phyloP scores from a whole-genome alignment of 2,113 vertebrate species.

The Hippocampus mohnikei region DNA sequence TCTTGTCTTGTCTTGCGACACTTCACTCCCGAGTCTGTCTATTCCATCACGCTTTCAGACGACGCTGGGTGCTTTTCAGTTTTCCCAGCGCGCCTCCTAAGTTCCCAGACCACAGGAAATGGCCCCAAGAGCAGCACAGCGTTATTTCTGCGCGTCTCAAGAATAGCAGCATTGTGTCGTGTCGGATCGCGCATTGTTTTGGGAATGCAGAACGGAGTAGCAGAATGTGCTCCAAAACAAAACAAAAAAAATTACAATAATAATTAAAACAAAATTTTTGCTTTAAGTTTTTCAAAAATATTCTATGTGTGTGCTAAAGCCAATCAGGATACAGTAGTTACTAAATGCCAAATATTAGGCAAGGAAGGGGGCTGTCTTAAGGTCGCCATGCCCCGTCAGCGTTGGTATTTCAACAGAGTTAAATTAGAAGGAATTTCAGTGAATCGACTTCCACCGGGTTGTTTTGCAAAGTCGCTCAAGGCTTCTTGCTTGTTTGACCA shows the following conservation, averaged over 20 bases:
- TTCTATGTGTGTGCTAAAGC: neutral
- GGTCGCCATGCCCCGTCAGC: constrained; percentile 2
- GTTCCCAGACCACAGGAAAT: constrained; percentile 66
- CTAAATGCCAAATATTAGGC: constrained; percentile 9
- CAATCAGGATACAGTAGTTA: neutral
- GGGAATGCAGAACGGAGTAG: constrained; percentile 41
- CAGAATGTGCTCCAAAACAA: constrained; percentile 40
- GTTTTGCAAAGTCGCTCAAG: constrained; percentile 6
- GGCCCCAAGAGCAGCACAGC: constrained; percentile 43
- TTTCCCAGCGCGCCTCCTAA: constrained; percentile 33
- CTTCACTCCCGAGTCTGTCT: neutral
- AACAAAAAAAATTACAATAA: neutral
- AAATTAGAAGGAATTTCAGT: neutral
- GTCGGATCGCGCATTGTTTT: constrained; percentile 60
- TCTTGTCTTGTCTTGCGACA: neutral
- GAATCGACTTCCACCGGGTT: neutral
- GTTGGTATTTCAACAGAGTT: neutral
- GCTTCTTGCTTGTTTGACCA: constrained; percentile 3
- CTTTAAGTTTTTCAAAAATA: neutral
- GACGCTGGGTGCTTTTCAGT: neutral
- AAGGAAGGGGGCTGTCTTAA: constrained; percentile 2
- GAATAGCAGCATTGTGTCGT: constrained; percentile 70
- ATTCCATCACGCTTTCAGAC: neutral
- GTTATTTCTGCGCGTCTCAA: constrained; percentile 60
- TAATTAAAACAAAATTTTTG: neutral